phyloP scores from a whole-genome alignment of 1,140 invertebrate genomes.

The Theocolax elegans region DNA sequence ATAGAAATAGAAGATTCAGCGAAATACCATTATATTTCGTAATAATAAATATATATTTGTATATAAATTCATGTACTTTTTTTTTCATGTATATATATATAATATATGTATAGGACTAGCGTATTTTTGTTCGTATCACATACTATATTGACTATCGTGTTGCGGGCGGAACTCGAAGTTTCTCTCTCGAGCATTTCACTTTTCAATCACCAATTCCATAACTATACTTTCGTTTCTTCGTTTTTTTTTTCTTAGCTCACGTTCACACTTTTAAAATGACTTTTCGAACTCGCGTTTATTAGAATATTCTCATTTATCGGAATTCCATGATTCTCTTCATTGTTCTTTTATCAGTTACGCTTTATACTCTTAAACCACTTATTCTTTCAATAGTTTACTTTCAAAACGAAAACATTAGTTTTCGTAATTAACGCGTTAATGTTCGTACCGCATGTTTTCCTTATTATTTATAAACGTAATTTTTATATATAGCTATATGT shows the following conservation, averaged over 20 bases:
- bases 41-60: constrained; percentile 52
- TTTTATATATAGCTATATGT: not conserved
- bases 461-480: not conserved
- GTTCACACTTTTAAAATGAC: not conserved
- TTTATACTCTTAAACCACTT: too few relatives aligned
- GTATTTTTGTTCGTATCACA: constrained; percentile 66
- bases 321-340: too few relatives aligned
- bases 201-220: constrained; percentile 33
- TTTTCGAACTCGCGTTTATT: too few relatives aligned
- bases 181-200: constrained; percentile 40
- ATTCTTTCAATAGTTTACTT: not conserved
- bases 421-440: too few relatives aligned
- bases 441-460: not conserved
- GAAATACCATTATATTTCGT: constrained; percentile 42
- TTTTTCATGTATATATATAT: constrained; percentile 50
- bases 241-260: not conserved
- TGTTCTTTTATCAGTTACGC: too few relatives aligned
- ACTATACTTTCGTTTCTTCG: constrained; percentile 13
- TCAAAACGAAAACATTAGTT: too few relatives aligned
- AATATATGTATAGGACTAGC: constrained; percentile 55
- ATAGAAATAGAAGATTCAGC: constrained; percentile 50
- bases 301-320: too few relatives aligned
- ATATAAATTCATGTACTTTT: constrained; percentile 57
- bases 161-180: constrained; percentile 57
- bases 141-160: constrained; percentile 68